Conservation (phyloP, 2,797 vertebrate genomes). For the Artibeus lituratus region DNA sequence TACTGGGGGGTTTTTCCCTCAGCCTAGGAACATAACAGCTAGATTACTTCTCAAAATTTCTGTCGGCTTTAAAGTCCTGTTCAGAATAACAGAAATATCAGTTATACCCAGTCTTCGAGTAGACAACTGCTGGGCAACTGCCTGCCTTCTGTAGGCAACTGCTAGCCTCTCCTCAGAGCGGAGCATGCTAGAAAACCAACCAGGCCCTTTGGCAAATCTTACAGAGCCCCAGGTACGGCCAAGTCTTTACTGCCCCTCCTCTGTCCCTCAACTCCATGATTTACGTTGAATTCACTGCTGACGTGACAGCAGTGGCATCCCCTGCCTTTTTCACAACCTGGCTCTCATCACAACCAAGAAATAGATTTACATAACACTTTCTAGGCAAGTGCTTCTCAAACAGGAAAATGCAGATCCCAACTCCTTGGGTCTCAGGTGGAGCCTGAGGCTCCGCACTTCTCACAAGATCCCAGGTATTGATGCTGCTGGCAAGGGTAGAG, state of each 20-base stretch:
- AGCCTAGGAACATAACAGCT: not conserved
- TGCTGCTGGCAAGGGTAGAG: not conserved
- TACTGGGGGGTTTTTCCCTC: not conserved
- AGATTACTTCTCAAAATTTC: conserved; percentile 37
- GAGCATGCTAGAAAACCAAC: not conserved
- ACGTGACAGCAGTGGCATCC: not conserved
- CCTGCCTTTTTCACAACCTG: not conserved
- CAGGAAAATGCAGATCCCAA: not conserved
- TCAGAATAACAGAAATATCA: not conserved
- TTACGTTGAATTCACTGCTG: not conserved
- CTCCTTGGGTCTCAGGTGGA: not conserved
- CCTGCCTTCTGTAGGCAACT: not conserved
- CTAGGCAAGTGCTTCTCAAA: not conserved
- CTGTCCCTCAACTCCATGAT: not conserved
- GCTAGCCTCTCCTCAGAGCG: not conserved
- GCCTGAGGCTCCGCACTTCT: not conserved
- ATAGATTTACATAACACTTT: not conserved
- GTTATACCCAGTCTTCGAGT: not conserved
- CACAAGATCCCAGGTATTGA: not conserved
- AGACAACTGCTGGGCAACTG: not conserved
- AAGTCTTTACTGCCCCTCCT: not conserved
- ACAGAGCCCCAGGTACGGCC: not conserved
- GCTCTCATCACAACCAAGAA: not conserved
- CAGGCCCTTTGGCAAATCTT: not conserved
- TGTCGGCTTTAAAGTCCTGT: conserved; percentile 10